Base-by-base conservation (phyloP, 2,113 vertebrate species). In the Syngnathus floridae region DNA sequence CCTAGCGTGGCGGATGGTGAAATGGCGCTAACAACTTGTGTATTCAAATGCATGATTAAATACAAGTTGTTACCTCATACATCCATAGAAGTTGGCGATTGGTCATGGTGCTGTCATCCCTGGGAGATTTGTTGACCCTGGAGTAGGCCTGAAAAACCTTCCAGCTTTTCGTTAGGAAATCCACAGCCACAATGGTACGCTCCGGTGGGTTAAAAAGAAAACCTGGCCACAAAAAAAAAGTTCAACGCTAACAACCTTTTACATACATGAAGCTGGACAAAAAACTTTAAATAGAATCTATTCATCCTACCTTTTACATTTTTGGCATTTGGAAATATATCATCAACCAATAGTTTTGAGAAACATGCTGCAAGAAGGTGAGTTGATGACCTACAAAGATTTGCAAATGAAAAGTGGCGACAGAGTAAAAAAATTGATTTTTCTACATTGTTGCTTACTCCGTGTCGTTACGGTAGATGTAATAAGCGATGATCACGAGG, bases 51-150 rank as follows among this genome's bases (percentile, higher is more conserved):
- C 16, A 1, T 46, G 13, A 19, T 22, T 11, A 12, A 61, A 60
- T 19, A 45, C 40, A 10, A 7, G 14, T 7, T 2, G 12, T 35
- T 2, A 98, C 95, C 22, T 90, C 90, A 60, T 95, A 72, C 90
- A 95, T 92, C 93, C 92, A 94, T 73, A 98, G 81, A 70, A 98
- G 92, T 17, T 94, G 82, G 41, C 90, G 88, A 84, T 78, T 90
- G 66, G 83, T 96, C 92, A 97, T 87, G 1, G 82, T 90, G 5
- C 62, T 70, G 72, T 92, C 91, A 1, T 84, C 62, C 0, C 84
- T 83, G 31, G 76, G 43, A 0, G 12, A 16, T 0, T 26, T 0
- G 0, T 1, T 79, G 0, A 67, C 84, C 46, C 59, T 84, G 68
- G 88, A 89, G 68, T 90, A 81, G 10, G 49, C 37, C 52, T 64